A percentile compares a stretch with the other conserved stretches of the same genome.
Conservation (phyloP, 2,888 invertebrate genomes). For the Gastracanthus pulcherrimus region DNA sequence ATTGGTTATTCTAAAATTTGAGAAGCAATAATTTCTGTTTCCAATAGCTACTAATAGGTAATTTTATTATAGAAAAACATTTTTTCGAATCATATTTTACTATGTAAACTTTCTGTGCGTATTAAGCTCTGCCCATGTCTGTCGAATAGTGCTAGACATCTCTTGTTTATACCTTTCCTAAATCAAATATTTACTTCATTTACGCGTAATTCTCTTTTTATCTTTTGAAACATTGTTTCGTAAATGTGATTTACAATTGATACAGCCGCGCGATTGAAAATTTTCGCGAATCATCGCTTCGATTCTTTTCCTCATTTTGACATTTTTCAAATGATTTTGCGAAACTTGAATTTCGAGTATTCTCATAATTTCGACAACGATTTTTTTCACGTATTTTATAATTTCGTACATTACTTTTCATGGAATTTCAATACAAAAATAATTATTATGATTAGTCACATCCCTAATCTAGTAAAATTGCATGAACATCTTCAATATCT, state of each 20-base stretch:
- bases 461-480: constrained; percentile 42
- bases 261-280: neutral
- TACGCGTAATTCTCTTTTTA: constrained; percentile 1
- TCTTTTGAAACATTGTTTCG: constrained; percentile 16
- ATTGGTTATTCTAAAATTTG: no score
- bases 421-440: constrained; percentile 52
- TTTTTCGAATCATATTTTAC: neutral
- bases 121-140: constrained; percentile 50
- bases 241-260: constrained; percentile 35
- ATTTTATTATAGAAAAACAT: no score
- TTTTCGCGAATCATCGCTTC: neutral
- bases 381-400: constrained; percentile 34
- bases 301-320: neutral
- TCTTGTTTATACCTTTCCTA: neutral
- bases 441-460: constrained; percentile 39
- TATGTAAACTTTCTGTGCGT: constrained; percentile 3
- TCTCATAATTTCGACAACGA: constrained; percentile 30
- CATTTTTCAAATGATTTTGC: constrained; percentile 1
- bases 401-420: constrained; percentile 21
- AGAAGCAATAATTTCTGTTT: no score
- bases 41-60: no score
- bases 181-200: constrained; percentile 14
- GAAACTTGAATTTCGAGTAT: constrained; percentile 21
- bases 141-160: constrained; percentile 20
- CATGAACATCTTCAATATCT: neutral